These are phyloP conservation scores for Heliconius himera DNA, from an alignment of 1,140 invertebrate genomes.

Conservation along the genomic window DNA sequence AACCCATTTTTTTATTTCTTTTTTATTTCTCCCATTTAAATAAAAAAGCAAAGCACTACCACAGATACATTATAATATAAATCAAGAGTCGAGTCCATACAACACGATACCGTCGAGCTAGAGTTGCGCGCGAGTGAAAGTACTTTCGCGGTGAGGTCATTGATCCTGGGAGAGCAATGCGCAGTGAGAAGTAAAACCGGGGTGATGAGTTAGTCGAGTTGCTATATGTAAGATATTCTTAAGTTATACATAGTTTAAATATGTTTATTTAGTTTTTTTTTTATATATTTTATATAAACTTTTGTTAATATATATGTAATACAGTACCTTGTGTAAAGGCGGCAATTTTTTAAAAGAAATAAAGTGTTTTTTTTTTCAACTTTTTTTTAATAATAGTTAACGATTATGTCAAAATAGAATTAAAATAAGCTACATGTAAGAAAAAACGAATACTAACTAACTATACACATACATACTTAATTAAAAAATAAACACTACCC, in stretches of 20 bases:
- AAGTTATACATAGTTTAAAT: not conserved
- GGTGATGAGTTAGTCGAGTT: not conserved
- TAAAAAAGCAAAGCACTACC: not conserved
- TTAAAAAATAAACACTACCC: too few relatives aligned
- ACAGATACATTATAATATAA: conserved; percentile 13
- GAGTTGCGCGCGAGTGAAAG: conserved; percentile 11
- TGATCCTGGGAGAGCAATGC: not conserved
- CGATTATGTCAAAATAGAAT: too few relatives aligned
- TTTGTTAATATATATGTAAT: too few relatives aligned
- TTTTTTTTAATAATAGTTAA: too few relatives aligned
- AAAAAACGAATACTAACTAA: too few relatives aligned
- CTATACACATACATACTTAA: too few relatives aligned
- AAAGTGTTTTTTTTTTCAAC: too few relatives aligned
- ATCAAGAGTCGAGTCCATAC: conserved; percentile 5
- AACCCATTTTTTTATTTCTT: too few relatives aligned
- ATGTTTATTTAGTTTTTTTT: not conserved
- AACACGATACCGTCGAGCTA: not conserved
- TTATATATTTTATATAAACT: too few relatives aligned
- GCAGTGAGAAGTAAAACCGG: not conserved
- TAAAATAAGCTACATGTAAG: too few relatives aligned
- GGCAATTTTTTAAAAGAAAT: too few relatives aligned
- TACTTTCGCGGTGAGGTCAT: conserved; percentile 8
- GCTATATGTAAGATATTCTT: not conserved
- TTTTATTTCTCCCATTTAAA: not conserved
- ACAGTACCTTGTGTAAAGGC: too few relatives aligned